Evolutionary conservation across 2,113 vertebrate species (phyloP), one percentile per base, ranked within the genome.

Genomic region (Poeciliopsis turrubarensis): DNA sequence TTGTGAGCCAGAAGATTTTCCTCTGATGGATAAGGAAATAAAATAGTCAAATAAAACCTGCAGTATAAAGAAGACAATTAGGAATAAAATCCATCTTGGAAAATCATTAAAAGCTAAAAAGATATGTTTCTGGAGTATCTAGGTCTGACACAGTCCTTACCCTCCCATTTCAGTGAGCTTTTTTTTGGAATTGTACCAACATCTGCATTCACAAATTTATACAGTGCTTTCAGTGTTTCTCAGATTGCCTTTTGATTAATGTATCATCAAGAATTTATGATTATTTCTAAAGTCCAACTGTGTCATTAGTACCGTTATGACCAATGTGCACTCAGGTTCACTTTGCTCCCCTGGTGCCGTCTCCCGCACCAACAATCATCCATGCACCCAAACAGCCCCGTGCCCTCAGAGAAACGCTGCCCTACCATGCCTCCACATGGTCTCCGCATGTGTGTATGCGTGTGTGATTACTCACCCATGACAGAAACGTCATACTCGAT

Each of bases 401-500:
- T 88, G 85, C 85, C 89, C 90, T 91, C 85, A 82, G 81, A 91
- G 88, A 86, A 86, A 66, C 14, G 32, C 77, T 85, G 86, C 80
- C 79, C 83, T 80, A 70, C 77, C 71, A 70, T 75, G 86, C 70
- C 73, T 82, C 68, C 71, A 51, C 86, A 84, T 81, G 69, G 57
- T 79, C 26, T 26, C 26, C 17, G 65, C 71, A 77, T 47, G 63
- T 75, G 22, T 29, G 70, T 41, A 7, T 74, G 11, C 27, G 68
- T 73, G 80, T 70, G 72, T 82, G 86, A 75, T 78, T 80, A 82
- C 96, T 96, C 94, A 99, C 98, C 98, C 91, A 97, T 96, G 83
- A 97, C 92, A 77, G 95, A 94, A 89, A 99, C 95, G 70, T 99
- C 98, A 6, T 99, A 99, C 89, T 98, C 97, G 1, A 98, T 97